Base-by-base conservation (phyloP, 2,113 vertebrate genomes). In the Orthonyx spaldingii region DNA sequence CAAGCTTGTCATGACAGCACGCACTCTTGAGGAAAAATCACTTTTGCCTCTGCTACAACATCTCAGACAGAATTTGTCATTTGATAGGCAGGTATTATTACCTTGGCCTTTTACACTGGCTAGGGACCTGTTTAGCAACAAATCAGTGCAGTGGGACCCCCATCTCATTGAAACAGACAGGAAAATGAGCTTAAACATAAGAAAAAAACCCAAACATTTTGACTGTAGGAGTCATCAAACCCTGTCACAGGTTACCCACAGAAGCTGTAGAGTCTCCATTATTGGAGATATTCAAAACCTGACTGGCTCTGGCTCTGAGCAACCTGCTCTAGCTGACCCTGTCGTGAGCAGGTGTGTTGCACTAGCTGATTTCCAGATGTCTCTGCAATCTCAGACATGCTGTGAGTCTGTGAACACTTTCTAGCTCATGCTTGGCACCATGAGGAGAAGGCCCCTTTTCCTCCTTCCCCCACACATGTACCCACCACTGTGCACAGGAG, bases 61-160 rank as follows among this genome's bases (percentile, higher is more conserved):
- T 37, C 46, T 79, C 86, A 91, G 64, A 56, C 46, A 90, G 39
- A 88, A 96, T 96, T 95, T 97, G 89, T 88, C 75, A 10, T 60
- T 94, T 97, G 94, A 97, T 42, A 76, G 96, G 93, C 93, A 96
- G 76, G 26, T 90, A 69, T 93, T 94, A 97, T 96, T 96, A 76
- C 35, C 46, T 71, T 91, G 61, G 61, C 50, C 79, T 97, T 96
- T 95, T 84, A 88, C 39, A 71, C 20, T 71, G 41, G 26, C 42
- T 55, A 18, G 69, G 68, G 66, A 47, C 20, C 64, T 82, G 64
- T 65, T 78, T 32, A 85, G 50, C 46, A 94, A 69, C 33, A 44
- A 61, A 84, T 82, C 41, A 46, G 18, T 56, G 27, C 12, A 18
- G 10, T 35, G 50, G 70, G 28, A 7, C 22, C 52, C 37, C 19